These are phyloP conservation scores for Atta cephalotes DNA, from an alignment of 1,140 invertebrate species.

Conservation along the genomic window DNA sequence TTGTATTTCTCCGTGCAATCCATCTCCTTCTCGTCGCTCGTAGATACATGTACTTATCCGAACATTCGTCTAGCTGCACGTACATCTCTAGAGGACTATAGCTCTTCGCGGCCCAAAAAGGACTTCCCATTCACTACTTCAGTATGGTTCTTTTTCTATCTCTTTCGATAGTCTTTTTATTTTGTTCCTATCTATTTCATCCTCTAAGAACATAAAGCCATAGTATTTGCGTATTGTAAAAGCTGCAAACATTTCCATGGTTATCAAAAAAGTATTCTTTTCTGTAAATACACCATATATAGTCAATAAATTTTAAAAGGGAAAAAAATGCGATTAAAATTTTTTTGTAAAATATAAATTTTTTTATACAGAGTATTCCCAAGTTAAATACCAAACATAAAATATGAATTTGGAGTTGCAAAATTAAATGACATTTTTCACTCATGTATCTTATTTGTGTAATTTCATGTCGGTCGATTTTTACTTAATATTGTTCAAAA, in stretches of 20 bases:
- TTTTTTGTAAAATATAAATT: not conserved
- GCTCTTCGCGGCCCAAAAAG: constrained; percentile 50
- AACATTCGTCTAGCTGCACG: constrained; percentile 46
- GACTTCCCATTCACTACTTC: constrained; percentile 39
- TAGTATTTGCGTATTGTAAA: constrained; percentile 33
- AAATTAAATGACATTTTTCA: too few relatives aligned
- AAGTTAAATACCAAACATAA: too few relatives aligned
- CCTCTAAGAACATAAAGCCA: constrained; percentile 24
- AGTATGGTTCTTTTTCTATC: not conserved
- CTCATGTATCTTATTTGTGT: too few relatives aligned
- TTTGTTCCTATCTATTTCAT: constrained; percentile 36
- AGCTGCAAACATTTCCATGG: not conserved
- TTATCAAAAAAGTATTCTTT: constrained; percentile 10
- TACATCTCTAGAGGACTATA: constrained; percentile 66
- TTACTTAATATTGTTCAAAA: too few relatives aligned
- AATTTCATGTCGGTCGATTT: too few relatives aligned
- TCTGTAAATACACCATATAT: not conserved
- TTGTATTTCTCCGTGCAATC: constrained; percentile 48
- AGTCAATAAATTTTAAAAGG: not conserved
- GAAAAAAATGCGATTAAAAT: not conserved
- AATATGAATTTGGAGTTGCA: too few relatives aligned
- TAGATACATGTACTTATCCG: constrained; percentile 35
- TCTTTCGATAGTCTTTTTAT: constrained; percentile 9
- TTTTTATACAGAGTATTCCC: not conserved
- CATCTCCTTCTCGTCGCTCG: constrained; percentile 32